phyloP scores from a whole-genome alignment of 2,888 invertebrate species.

The Cephus pygmeus region DNA sequence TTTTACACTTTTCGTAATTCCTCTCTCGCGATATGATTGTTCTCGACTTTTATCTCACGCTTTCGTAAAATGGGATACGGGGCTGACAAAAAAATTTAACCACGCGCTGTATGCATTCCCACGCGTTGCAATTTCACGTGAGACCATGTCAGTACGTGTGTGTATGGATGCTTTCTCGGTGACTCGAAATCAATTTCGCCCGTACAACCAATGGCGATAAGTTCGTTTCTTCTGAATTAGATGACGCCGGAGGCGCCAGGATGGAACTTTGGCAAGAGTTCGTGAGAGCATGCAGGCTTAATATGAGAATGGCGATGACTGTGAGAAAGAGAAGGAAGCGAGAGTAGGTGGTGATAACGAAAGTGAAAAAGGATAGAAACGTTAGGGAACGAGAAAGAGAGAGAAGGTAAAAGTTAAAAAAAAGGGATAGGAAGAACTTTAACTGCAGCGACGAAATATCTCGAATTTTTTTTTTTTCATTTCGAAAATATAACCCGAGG shows the following conservation, averaged over 20 bases:
- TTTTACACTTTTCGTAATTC: neutral
- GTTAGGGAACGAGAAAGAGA: neutral
- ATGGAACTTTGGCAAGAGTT: neutral
- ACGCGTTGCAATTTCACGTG: neutral
- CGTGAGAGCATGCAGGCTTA: neutral
- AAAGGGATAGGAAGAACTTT: slow-evolving; percentile 1
- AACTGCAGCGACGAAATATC: neutral
- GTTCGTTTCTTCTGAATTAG: neutral
- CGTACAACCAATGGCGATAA: neutral
- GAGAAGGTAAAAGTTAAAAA: neutral
- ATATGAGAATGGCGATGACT: neutral
- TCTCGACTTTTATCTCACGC: neutral
- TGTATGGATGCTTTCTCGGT: neutral
- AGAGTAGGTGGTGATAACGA: neutral
- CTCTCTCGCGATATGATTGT: neutral
- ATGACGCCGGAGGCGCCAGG: neutral
- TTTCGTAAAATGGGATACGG: too few relatives aligned
- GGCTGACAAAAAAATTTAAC: neutral
- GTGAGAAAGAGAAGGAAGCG: neutral
- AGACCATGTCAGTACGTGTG: neutral
- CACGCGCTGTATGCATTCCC: neutral
- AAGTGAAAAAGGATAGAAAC: neutral
- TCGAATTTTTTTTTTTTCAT: slow-evolving; percentile 14
- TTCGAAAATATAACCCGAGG: slow-evolving; percentile 22
- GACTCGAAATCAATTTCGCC: neutral